Evolutionary conservation across 2,888 invertebrate species (phyloP).

Genomic region (Coecobrya sp.): DNA sequence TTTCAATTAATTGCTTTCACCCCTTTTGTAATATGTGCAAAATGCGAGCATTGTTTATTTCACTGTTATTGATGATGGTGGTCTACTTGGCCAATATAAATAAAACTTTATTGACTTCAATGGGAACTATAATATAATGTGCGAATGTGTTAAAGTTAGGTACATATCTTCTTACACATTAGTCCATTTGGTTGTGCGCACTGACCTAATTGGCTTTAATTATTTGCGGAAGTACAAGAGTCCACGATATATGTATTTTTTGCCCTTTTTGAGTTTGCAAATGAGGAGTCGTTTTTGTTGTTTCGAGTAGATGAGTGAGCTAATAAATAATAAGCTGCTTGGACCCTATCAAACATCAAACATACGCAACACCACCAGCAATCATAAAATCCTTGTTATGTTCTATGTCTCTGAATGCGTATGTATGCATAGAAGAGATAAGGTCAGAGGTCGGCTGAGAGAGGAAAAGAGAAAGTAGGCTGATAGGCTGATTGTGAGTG

Average conservation of each 20-base stretch:
- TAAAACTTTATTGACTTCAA: too few species aligned
- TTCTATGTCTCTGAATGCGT: background rate
- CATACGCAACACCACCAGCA: too few species aligned
- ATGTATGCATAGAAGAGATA: conserved; percentile 32
- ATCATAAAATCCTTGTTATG: conserved; percentile 53
- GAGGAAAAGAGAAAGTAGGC: conserved; percentile 43
- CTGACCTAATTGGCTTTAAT: too few species aligned
- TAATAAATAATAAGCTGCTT: conserved; percentile 14
- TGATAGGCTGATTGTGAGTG: conserved; percentile 33
- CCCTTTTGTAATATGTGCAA: background rate
- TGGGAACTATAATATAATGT: too few species aligned
- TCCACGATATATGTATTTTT: background rate
- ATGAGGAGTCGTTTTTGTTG: too few species aligned
- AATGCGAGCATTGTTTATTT: too few species aligned
- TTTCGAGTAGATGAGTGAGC: conserved; percentile 13
- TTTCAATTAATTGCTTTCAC: conserved; percentile 35
- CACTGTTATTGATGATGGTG: background rate
- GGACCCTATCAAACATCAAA: conserved; percentile 45
- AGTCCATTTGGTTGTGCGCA: too few species aligned
- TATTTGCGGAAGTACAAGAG: too few species aligned
- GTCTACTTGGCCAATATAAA: background rate
- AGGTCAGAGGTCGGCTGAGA: conserved; percentile 44
- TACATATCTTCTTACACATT: too few species aligned
- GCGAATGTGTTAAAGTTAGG: too few species aligned
- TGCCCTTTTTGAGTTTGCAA: background rate